Evolutionary conservation across 2,888 invertebrate species (phyloP).

Genomic region (Nemotelus nigrinus): DNA sequence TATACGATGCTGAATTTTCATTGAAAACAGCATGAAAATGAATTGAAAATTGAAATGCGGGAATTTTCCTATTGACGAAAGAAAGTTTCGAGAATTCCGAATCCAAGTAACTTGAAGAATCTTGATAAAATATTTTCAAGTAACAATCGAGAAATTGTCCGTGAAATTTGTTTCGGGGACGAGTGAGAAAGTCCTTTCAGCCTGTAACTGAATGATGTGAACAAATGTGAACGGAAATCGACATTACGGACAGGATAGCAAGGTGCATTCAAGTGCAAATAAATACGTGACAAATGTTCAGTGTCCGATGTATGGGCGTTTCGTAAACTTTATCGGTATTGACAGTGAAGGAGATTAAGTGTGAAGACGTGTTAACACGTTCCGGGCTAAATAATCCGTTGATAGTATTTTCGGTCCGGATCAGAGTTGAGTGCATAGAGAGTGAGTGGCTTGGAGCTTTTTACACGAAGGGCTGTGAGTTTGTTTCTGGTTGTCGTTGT

Average conservation of each 20-base stretch:
- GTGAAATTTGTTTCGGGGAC: background rate
- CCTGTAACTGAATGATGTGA: too few species aligned
- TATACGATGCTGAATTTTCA: slow-evolving; percentile 10
- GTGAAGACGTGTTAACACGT: slow-evolving; percentile 28
- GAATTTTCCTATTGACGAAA: background rate
- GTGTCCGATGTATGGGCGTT: background rate
- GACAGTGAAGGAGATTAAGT: slow-evolving; percentile 23
- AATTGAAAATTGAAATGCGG: slow-evolving; percentile 10
- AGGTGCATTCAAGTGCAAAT: background rate
- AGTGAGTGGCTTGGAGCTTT: too few species aligned
- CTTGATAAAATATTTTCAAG: too few species aligned
- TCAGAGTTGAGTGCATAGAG: too few species aligned
- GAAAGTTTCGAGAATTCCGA: too few species aligned
- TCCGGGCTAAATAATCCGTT: slow-evolving; percentile 13
- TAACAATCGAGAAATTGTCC: background rate
- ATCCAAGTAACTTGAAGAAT: too few species aligned
- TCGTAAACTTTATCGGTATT: slow-evolving; percentile 27
- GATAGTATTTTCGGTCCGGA: too few species aligned
- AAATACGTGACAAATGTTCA: slow-evolving; percentile 30
- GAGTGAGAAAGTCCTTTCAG: too few species aligned
- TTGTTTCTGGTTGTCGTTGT: too few species aligned
- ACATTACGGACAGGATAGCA: too few species aligned
- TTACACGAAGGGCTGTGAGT: too few species aligned
- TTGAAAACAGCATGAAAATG: slow-evolving; percentile 16
- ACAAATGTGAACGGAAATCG: too few species aligned